Conservation (phyloP, 2,113 vertebrate species). For the Rhynchopsitta pachyrhyncha region DNA sequence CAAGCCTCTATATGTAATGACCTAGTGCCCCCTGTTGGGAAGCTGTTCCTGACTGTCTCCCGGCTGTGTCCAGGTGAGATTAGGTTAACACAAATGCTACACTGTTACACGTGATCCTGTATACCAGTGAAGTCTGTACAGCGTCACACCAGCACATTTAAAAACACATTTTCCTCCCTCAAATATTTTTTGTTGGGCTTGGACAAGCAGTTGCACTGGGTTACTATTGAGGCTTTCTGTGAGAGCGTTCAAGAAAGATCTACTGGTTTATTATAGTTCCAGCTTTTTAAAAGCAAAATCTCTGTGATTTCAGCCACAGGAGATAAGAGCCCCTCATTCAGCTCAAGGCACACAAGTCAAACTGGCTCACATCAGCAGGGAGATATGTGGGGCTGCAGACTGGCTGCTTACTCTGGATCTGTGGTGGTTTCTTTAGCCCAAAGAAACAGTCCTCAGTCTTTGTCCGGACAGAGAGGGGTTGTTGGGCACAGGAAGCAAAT, state of each 20-base stretch:
- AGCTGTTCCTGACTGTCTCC: neutral
- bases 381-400: neutral
- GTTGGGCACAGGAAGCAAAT: neutral
- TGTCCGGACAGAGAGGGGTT: neutral
- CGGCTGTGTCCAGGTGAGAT: neutral
- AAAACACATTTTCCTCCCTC: neutral
- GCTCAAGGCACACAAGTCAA: neutral
- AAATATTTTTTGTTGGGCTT: neutral
- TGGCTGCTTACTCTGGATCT: neutral
- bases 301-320: neutral
- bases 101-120: neutral
- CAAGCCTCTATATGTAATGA: neutral
- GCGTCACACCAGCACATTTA: neutral
- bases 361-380: neutral
- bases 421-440: neutral
- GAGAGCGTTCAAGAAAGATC: neutral
- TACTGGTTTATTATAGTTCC: neutral
- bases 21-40: slow-evolving; percentile 17
- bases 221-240: neutral
- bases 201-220: neutral
- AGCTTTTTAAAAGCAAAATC: neutral
- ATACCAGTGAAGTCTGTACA: rapidly evolving
- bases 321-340: rapidly evolving
- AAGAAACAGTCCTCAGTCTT: neutral
- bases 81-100: neutral